Evolutionary conservation across 23 tunicate genomes (phyloP).

Genomic region (Aplidium turbinatum): DNA sequence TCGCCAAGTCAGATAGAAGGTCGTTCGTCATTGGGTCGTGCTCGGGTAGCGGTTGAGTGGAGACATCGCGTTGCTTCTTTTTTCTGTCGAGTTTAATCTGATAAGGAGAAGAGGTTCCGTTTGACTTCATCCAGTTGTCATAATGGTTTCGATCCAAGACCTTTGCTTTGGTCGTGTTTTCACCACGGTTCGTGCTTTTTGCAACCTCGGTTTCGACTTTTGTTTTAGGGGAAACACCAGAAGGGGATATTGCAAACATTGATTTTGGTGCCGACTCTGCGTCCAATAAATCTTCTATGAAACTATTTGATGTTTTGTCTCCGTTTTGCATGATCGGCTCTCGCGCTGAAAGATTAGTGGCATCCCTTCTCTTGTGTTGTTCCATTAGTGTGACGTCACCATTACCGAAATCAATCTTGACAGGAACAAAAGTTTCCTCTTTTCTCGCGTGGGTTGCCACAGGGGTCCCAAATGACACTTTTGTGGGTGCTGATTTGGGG

Average conservation of each 20-base stretch:
- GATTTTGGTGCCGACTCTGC: slow-evolving; percentile 18
- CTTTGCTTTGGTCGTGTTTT: not conserved
- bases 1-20: slow-evolving; percentile 67
- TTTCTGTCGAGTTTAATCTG: slow-evolving; percentile 12
- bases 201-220: not conserved
- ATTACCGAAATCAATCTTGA: slow-evolving; percentile 41
- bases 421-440: slow-evolving; percentile 34
- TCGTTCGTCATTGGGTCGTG: slow-evolving; percentile 81
- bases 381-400: slow-evolving; percentile 50
- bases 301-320: not conserved
- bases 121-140: slow-evolving; percentile 71
- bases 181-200: not conserved
- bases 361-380: not conserved
- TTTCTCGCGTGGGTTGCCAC: slow-evolving; percentile 22
- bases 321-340: slow-evolving; percentile 23
- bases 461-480: slow-evolving; percentile 52
- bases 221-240: slow-evolving; percentile 11
- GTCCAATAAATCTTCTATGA: slow-evolving; percentile 44
- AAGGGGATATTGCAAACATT: slow-evolving; percentile 52
- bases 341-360: slow-evolving; percentile 48
- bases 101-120: slow-evolving; percentile 29
- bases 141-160: slow-evolving; percentile 36
- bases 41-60: slow-evolving; percentile 29
- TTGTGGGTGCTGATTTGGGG: slow-evolving; percentile 81
- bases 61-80: slow-evolving; percentile 9